phyloP scores from a whole-genome alignment of 2,888 invertebrate species.

The Drosophila prostipennis region DNA sequence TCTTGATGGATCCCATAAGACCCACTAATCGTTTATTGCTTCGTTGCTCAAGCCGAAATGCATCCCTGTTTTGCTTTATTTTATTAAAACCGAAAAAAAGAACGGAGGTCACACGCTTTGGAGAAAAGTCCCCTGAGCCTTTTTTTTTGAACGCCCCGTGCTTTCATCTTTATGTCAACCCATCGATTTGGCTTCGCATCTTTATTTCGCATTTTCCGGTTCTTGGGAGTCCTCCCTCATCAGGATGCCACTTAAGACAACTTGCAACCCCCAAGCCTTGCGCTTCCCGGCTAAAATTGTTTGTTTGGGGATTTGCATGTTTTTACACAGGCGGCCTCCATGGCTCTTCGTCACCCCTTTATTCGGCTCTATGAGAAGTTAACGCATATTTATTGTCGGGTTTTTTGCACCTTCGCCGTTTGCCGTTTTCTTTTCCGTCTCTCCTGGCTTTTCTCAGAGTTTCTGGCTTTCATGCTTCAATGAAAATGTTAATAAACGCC shows the following conservation, averaged over 20 bases:
- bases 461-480: constrained; percentile 71
- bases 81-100: constrained; percentile 70
- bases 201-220: constrained; percentile 21
- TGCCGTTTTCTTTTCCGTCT: constrained; percentile 6
- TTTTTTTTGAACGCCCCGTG: constrained; percentile 14
- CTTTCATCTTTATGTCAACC: constrained; percentile 74
- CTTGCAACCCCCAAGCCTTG: constrained; percentile 34
- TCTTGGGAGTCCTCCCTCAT: constrained; percentile 48
- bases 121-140: constrained; percentile 26
- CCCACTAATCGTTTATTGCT: not conserved
- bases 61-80: constrained; percentile 13
- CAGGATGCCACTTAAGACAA: constrained; percentile 61
- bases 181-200: constrained; percentile 64
- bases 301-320: constrained; percentile 79
- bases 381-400: constrained; percentile 78
- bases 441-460: constrained; percentile 2
- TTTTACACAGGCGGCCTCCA: constrained; percentile 62
- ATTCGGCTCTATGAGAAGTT: constrained; percentile 71
- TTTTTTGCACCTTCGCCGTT: constrained; percentile 64
- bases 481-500: constrained; percentile 76
- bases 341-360: constrained; percentile 6
- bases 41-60: not conserved
- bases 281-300: constrained; percentile 68
- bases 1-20: not conserved
- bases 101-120: constrained; percentile 54